Evolutionary conservation across 2,797 vertebrate species (phyloP).

Genomic region (Takifugu rubripes): DNA sequence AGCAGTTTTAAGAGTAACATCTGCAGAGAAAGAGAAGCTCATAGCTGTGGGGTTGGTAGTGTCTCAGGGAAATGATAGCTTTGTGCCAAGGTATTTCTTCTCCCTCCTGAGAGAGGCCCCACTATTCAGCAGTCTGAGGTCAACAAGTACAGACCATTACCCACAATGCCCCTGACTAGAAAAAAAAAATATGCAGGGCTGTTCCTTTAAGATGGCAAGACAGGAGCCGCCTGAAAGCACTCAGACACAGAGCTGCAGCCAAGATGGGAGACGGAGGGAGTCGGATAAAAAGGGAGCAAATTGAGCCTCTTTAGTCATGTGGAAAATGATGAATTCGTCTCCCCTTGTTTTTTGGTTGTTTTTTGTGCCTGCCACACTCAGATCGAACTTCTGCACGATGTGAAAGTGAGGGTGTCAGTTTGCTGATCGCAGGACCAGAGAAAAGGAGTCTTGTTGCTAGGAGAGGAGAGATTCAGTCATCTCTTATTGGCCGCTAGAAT

Average conservation of each 20-base stretch:
- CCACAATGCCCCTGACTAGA: constrained; percentile 71
- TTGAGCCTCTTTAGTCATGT: constrained; percentile 30
- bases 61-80: constrained; percentile 65
- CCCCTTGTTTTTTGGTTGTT: no score
- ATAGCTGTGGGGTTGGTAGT: constrained; percentile 53
- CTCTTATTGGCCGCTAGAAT: constrained; percentile 78
- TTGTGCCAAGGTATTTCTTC: constrained; percentile 71
- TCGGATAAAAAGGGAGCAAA: constrained; percentile 36
- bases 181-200: constrained; percentile 67
- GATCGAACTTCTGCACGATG: constrained; percentile 83
- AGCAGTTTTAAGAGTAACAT: constrained; percentile 29
- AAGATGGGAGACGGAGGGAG: constrained; percentile 61
- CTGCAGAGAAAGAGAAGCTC: constrained; percentile 43
- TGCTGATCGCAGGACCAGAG: constrained; percentile 74
- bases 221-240: constrained; percentile 69
- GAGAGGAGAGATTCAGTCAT: constrained; percentile 79
- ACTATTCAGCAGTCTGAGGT: constrained; percentile 70
- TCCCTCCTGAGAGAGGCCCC: constrained; percentile 73
- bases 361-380: constrained; percentile 65
- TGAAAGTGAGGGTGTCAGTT: constrained; percentile 88
- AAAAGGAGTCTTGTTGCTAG: constrained; percentile 90
- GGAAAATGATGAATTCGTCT: constrained; percentile 45
- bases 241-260: constrained; percentile 56
- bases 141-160: constrained; percentile 79
- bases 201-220: constrained; percentile 80